Base-by-base conservation (phyloP, 1,140 invertebrate genomes). In the Nomia melanderi region DNA sequence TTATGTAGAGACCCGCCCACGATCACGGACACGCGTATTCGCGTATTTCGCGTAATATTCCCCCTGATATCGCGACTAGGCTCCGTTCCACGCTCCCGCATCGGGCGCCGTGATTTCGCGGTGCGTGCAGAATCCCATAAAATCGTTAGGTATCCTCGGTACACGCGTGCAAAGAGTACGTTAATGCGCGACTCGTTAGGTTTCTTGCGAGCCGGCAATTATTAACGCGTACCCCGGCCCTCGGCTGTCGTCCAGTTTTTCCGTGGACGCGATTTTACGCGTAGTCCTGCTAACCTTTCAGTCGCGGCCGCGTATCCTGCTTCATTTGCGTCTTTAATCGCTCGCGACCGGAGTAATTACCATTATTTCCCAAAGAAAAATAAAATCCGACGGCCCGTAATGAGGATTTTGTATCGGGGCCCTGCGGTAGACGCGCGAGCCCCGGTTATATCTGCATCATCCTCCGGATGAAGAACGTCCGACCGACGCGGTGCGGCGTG, bases 121-220 rank as follows among this genome's bases (percentile, higher is more conserved):
- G 14, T 77, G 67, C 75, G 75, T 77, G 66, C 57, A 33, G 14
- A 33, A 54, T 62, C 44, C 36, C 75, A 77, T 77, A 77, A 77
- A 77, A 71, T 59, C n/a, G 41, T n/a, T 63, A n/a, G 57, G 5
- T 44, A 63, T 77, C 66, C 57, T 70, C 41, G 25, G 54, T 23
- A 50, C n/a, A 44, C 66, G 44, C 64, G 54, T 69, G 65, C 65
- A 76, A 47, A 56, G 41, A 20, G n/a, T 31, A 41, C 67, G 67
- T 77, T 77, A 87, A 87, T 67, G 80, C 63, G 57, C 70, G 36
- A 75, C 86, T 88, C 85, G 83, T 87, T 88, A 87, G 53, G 77
- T 72, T 88, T 87, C 85, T 88, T 86, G 79, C 81, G 64, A 79
- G 78, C 78, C 82, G 83, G 81, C 69, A 60, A 65, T 77, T 70